phyloP scores from a whole-genome alignment of 2,888 invertebrate species.

The Noctua comes region DNA sequence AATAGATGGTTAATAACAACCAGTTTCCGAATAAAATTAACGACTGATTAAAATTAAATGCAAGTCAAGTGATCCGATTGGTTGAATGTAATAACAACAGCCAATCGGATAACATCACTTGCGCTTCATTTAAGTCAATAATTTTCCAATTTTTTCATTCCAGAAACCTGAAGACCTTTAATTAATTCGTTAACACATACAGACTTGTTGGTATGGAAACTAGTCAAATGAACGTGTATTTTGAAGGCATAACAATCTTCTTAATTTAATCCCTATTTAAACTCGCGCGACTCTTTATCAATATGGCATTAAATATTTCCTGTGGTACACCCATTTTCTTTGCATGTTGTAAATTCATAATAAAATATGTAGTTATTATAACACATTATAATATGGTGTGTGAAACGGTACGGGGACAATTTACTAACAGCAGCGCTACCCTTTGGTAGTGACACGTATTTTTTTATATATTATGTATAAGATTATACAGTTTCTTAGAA shows the following conservation, averaged over 20 bases:
- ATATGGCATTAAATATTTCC: slow-evolving; percentile 22
- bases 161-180: slow-evolving; percentile 1
- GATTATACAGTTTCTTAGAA: slow-evolving; percentile 44
- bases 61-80: neutral
- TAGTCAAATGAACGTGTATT: slow-evolving; percentile 12
- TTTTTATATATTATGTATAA: neutral
- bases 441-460: neutral
- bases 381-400: neutral
- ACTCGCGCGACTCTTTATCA: slow-evolving; percentile 18
- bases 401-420: neutral
- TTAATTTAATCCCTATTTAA: neutral
- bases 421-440: neutral
- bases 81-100: neutral
- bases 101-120: neutral
- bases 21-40: neutral
- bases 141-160: neutral
- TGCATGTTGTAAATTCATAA: slow-evolving; percentile 27
- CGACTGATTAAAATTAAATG: neutral
- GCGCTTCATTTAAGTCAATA: neutral
- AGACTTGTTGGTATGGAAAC: slow-evolving; percentile 18
- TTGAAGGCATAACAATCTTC: neutral
- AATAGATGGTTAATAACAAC: neutral
- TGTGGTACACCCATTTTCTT: slow-evolving; percentile 22
- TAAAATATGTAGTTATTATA: slow-evolving; percentile 43
- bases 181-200: slow-evolving; percentile 24